phyloP scores from a whole-genome alignment of 2,113 vertebrate genomes.

The Monarcha castaneiventris region DNA sequence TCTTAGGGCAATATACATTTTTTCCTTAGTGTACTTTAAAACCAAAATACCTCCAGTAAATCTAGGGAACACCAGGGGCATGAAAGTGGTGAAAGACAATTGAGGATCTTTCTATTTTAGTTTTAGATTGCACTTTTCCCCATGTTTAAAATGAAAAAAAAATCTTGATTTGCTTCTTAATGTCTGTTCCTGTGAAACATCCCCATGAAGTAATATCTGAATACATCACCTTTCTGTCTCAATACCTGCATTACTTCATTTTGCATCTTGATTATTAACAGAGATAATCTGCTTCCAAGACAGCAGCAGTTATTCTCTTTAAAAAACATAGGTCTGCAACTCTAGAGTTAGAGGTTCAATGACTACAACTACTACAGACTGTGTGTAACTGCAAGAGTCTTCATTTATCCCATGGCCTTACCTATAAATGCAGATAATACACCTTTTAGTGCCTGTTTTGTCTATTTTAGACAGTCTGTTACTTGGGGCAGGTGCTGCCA shows the following conservation, averaged over 20 bases:
- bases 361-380: neutral
- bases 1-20: neutral
- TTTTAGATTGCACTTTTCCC: neutral
- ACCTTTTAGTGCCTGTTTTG: neutral
- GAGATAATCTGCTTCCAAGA: neutral
- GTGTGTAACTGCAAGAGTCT: neutral
- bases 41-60: neutral
- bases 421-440: neutral
- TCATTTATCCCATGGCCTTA: neutral
- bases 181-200: neutral
- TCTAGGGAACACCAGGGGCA: neutral
- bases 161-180: neutral
- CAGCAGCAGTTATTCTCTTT: neutral
- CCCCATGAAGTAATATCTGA: neutral
- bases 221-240: neutral
- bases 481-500: slow-evolving; percentile 2
- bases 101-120: neutral
- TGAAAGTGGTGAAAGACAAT: neutral
- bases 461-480: neutral
- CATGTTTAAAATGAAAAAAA: neutral
- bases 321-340: neutral
- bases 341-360: neutral
- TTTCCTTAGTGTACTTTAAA: neutral
- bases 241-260: neutral
- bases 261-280: neutral